Conservation (phyloP, 2,888 invertebrate species). For the Ichneumoninae sp. region DNA sequence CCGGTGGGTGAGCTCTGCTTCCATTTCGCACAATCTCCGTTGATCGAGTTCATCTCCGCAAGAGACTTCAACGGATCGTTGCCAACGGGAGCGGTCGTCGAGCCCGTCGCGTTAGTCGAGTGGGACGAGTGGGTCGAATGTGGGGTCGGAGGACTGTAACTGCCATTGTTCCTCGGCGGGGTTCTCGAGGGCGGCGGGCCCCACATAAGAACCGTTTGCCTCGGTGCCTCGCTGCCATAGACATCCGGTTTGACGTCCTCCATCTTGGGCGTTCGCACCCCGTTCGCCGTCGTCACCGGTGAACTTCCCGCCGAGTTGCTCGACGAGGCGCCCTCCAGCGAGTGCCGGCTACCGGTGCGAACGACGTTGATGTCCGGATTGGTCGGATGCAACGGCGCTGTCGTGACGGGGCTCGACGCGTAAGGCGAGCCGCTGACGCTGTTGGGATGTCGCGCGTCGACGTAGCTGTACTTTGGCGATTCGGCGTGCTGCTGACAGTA, state of each 20-base stretch:
- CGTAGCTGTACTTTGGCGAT: conserved; percentile 85
- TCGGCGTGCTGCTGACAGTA: conserved; percentile 87
- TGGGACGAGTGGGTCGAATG: conserved; percentile 81
- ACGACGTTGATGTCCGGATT: conserved; percentile 74
- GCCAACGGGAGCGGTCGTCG: conserved; percentile 49
- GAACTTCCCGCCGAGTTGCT: conserved; percentile 88
- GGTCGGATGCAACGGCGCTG: conserved; percentile 72
- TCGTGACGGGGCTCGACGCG: conserved; percentile 78
- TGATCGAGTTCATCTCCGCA: conserved; percentile 85
- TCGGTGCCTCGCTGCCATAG: conserved; percentile 86
- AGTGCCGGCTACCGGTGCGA: conserved; percentile 81
- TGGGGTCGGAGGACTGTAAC: conserved; percentile 82
- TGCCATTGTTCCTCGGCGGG: conserved; percentile 82
- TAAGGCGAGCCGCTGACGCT: conserved; percentile 80
- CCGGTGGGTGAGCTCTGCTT: conserved; percentile 81
- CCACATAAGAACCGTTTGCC: conserved; percentile 98
- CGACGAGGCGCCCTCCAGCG: conserved; percentile 85
- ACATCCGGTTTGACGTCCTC: conserved; percentile 87
- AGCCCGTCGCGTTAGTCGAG: conserved; percentile 73
- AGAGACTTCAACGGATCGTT: conserved; percentile 85
- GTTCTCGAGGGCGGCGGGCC: conserved; percentile 85
- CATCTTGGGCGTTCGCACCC: conserved; percentile 87
- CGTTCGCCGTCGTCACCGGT: conserved; percentile 86
- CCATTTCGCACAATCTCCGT: conserved; percentile 85
- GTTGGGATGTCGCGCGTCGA: conserved; percentile 79